Evolutionary conservation across 2,888 invertebrate genomes (phyloP), one percentile per base, ranked within the genome.

Genomic region (Yponomeuta malinellus): DNA sequence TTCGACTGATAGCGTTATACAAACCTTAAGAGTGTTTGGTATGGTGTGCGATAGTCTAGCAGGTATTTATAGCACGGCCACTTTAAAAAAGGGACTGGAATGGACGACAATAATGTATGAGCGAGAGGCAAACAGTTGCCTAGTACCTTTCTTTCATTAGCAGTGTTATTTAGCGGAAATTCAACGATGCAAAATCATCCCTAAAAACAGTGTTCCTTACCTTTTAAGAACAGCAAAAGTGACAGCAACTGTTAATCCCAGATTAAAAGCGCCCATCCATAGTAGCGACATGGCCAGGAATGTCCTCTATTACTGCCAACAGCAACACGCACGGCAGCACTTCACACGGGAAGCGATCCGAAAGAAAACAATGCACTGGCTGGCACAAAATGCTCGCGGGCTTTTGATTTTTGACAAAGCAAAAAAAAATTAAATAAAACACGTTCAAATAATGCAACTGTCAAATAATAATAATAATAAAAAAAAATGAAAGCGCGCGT

Each of bases 221-320:
- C 94, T 92, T 79, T 88, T 92, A 75, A 95, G 86, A 76, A 95
- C 93, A 72, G 93, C 90, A 82, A 89, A 93, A 72, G 95, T 95
- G 72, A 93, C 92, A 74, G 94, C 94, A 79, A 95, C 85, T 71
- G 95, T 94, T 80, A 95, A 84, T 73, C 94, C 93, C 75, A 95
- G 83, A 86, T 93, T 94, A 79, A 95, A 89, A 73, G 93, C 88
- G 74, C 94, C 93, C 93, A 95, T 94, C 94, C 94, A 95, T 73
- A 95, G 74, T 69, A 94, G 78, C 77, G 93, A 93, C 95, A 95
- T 95, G 79, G 76, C 84, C 75, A 74, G 73, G 4, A 68, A 48
- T 29, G 43, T 12, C 23, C 68, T 43, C 52, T n/a, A 67, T 23
- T n/a, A 37, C 12, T 12, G 23, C 68, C 48, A 64, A 64, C 64